These are phyloP conservation scores for Drosophila eugracilis DNA, from an alignment of 1,140 invertebrate species.

Conservation along the genomic window DNA sequence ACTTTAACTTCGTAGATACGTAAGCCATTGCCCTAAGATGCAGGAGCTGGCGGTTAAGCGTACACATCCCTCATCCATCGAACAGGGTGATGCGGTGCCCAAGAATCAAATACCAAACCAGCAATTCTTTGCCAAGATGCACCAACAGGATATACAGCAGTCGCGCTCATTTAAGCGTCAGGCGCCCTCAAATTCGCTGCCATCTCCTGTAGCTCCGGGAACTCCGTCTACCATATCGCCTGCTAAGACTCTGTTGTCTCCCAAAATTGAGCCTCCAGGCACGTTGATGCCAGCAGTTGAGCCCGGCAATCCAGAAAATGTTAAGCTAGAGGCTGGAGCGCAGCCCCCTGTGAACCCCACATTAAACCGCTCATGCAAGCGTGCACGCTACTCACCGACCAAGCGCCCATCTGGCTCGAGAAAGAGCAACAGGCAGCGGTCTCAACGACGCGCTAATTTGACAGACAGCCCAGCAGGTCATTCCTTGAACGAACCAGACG, in stretches of 20 bases:
- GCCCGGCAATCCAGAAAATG: neutral
- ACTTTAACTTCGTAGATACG: constrained; percentile 84
- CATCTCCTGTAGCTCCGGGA: constrained; percentile 33
- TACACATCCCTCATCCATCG: constrained; percentile 87
- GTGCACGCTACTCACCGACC: constrained; percentile 52
- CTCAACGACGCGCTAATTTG: constrained; percentile 52
- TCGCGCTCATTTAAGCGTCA: constrained; percentile 60
- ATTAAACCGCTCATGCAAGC: constrained; percentile 37
- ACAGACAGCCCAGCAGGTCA: neutral
- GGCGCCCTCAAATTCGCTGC: neutral
- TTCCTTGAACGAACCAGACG: constrained; percentile 25
- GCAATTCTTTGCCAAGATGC: constrained; percentile 82
- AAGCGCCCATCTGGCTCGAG: constrained; percentile 64
- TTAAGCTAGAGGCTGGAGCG: constrained; percentile 1
- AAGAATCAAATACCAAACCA: constrained; percentile 85
- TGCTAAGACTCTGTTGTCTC: constrained; percentile 15
- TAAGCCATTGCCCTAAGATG: constrained; percentile 93
- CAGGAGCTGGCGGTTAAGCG: constrained; percentile 92
- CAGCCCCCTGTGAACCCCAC: neutral
- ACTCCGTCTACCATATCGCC: constrained; percentile 35
- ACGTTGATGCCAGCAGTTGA: constrained; percentile 4
- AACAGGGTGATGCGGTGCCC: constrained; percentile 85
- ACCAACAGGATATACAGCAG: constrained; percentile 79
- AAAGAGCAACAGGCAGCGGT: constrained; percentile 77
- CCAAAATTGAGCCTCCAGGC: constrained; percentile 12